Percentiles rank a stretch among this genome's conserved stretches.
Evolutionary conservation across 2,113 vertebrate species (phyloP).

Genomic region (Sus scrofa): T2T-Sscrofa CM000823.6:25313001-25313500

Average conservation of each 20-base stretch:
- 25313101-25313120: constrained; percentile 87
- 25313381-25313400: not conserved
- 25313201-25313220: not conserved
- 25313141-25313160: not conserved
- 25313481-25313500: not conserved
- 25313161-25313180: not conserved
- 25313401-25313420: not conserved
- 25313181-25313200: not conserved
- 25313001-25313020: constrained; percentile 88
- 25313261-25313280: not conserved
- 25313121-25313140: constrained; percentile 81
- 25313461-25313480: not conserved
- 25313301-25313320: not conserved
- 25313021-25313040: constrained; percentile 90
- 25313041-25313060: constrained; percentile 84
- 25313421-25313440: not conserved
- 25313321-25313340: not conserved
- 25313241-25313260: not conserved
- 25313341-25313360: not conserved
- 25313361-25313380: not conserved
- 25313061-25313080: constrained; percentile 87
- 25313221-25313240: not conserved
- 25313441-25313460: not conserved
- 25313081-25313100: constrained; percentile 85
- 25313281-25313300: not conserved